A percentile compares a stretch with the other conserved stretches of the same genome.
Evolutionary conservation across 2,797 vertebrate species (phyloP).

Genomic region (Urosaurus nigricauda): DNA sequence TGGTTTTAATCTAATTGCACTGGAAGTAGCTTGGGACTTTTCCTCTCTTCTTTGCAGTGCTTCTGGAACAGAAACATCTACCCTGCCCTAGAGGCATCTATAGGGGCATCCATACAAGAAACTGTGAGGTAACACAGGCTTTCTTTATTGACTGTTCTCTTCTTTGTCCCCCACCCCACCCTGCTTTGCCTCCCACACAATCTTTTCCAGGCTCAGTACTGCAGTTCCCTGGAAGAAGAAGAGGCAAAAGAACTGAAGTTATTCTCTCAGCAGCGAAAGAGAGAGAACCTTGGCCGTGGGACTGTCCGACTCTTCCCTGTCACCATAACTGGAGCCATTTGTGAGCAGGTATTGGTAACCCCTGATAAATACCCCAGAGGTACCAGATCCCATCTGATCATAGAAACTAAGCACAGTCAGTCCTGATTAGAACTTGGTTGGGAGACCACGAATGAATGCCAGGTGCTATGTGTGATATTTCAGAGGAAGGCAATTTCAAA

Average conservation of each 20-base stretch:
- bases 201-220: slow-evolving; percentile 90
- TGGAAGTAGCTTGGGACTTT: background rate
- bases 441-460: no score
- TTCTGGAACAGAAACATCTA: background rate
- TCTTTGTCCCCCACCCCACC: background rate
- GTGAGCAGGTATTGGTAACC: slow-evolving; percentile 89
- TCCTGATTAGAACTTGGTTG: no score
- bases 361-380: no score
- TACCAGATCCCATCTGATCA: no score
- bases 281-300: slow-evolving; percentile 95
- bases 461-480: no score
- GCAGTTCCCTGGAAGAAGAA: slow-evolving; percentile 95
- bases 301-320: slow-evolving; percentile 95
- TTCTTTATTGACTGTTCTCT: background rate
- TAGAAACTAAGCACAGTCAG: no score
- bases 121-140: background rate
- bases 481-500: no score
- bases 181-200: background rate
- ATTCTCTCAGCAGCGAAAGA: slow-evolving; percentile 96
- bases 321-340: slow-evolving; percentile 96
- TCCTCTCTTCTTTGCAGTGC: background rate
- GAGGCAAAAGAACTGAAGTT: slow-evolving; percentile 97
- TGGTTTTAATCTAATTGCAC: background rate
- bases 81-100: background rate
- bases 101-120: background rate